Percentiles rank a stretch among this genome's conserved stretches.
phyloP scores from a whole-genome alignment of 2,113 vertebrate genomes.

The Centrocercus urophasianus region DNA sequence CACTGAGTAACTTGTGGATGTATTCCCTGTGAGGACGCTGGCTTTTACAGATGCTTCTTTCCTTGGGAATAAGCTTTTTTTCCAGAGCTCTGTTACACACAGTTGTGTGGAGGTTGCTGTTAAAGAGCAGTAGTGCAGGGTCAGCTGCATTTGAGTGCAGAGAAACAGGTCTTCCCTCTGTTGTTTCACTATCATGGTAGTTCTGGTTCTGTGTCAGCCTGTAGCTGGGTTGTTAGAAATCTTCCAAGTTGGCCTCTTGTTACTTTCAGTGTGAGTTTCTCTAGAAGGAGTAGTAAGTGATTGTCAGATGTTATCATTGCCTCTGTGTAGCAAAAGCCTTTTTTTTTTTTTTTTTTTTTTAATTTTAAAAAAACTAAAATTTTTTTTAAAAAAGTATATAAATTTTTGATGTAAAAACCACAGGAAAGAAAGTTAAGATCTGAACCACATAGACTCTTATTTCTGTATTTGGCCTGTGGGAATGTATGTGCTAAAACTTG shows the following conservation, averaged over 20 bases:
- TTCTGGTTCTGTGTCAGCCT: not conserved
- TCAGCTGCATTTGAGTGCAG: not conserved
- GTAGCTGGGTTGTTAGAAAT: not conserved
- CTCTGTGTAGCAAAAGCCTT: not conserved
- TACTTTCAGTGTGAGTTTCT: not conserved
- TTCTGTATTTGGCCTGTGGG: not conserved
- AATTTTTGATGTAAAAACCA: too few species aligned
- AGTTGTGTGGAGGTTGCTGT: not conserved
- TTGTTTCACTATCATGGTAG: not conserved
- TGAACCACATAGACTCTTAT: not conserved
- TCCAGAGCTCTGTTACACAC: not conserved
- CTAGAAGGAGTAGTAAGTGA: not conserved
- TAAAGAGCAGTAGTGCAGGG: not conserved
- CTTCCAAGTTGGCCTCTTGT: not conserved
- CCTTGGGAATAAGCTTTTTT: not conserved
- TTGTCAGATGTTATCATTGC: not conserved
- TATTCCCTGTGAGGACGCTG: not conserved
- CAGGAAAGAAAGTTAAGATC: slow-evolving; percentile 14
- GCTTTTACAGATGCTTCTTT: not conserved
- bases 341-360: not conserved
- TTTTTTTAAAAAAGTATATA: too few species aligned
- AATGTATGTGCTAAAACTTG: not conserved
- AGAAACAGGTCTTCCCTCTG: not conserved
- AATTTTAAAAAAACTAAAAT: not conserved
- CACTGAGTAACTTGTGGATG: not conserved